phyloP scores from a whole-genome alignment of 2,888 invertebrate genomes.

The Crocallis elinguaria region DNA sequence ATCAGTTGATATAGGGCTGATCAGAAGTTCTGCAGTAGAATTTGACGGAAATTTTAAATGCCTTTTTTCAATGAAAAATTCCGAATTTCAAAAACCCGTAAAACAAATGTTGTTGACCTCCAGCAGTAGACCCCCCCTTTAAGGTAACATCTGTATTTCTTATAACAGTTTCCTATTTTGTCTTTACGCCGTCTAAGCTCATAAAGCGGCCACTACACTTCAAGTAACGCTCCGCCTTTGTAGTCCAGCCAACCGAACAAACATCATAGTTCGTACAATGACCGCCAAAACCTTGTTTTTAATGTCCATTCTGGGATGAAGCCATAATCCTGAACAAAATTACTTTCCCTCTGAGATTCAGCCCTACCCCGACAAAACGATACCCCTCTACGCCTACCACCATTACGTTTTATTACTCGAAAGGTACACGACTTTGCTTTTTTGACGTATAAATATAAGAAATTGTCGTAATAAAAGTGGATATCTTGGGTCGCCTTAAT shows the following conservation, averaged over 20 bases:
- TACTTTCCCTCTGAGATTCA: slow-evolving; percentile 64
- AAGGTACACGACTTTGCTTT: slow-evolving; percentile 75
- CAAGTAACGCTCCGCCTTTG: slow-evolving; percentile 5
- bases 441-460: slow-evolving; percentile 68
- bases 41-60: too few species aligned
- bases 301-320: slow-evolving; percentile 59
- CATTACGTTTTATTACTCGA: slow-evolving; percentile 74
- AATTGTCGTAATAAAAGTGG: slow-evolving; percentile 61
- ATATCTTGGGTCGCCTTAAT: slow-evolving; percentile 57
- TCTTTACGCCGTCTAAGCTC: not conserved
- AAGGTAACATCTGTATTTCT: too few species aligned
- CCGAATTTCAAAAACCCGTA: too few species aligned
- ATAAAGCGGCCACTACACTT: slow-evolving; percentile 8
- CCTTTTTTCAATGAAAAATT: too few species aligned
- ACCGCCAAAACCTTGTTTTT: slow-evolving; percentile 57
- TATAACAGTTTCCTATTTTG: too few species aligned
- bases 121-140: too few species aligned
- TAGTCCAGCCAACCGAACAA: slow-evolving; percentile 27
- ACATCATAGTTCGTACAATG: slow-evolving; percentile 46
- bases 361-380: slow-evolving; percentile 60
- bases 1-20: too few species aligned
- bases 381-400: slow-evolving; percentile 56
- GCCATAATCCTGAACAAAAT: slow-evolving; percentile 63
- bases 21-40: too few species aligned
- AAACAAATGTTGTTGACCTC: too few species aligned